phyloP scores from a whole-genome alignment of 1,140 invertebrate species.

The Drosophila bifasciata region DNA sequence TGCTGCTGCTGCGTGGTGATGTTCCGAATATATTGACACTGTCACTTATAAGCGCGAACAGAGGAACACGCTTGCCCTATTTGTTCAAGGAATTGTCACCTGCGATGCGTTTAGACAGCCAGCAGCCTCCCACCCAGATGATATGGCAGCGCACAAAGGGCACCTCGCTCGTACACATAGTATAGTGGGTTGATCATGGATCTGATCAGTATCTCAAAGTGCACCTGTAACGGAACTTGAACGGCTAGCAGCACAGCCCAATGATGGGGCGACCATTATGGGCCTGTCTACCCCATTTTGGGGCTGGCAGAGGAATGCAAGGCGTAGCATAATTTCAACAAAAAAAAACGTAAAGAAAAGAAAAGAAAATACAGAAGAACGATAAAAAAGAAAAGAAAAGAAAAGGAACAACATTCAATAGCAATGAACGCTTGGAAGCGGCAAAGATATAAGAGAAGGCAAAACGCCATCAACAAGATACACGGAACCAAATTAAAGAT shows the following conservation, averaged over 20 bases:
- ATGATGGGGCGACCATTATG: no score
- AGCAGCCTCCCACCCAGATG: constrained; percentile 1
- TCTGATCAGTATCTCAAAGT: constrained; percentile 13
- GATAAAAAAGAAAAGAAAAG: constrained; percentile 29
- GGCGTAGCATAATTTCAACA: constrained; percentile 78
- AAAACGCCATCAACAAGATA: constrained; percentile 82
- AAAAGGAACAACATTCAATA: constrained; percentile 59
- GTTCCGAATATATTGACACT: no score
- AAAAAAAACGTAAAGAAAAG: constrained; percentile 9
- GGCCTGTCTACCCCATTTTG: not conserved
- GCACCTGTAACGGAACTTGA: constrained; percentile 35
- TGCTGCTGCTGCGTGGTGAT: constrained; percentile 10
- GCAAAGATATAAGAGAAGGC: constrained; percentile 79
- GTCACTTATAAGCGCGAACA: constrained; percentile 56
- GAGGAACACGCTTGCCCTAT: constrained; percentile 63
- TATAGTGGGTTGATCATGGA: not conserved
- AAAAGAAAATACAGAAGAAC: not conserved
- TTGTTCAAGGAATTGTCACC: constrained; percentile 62
- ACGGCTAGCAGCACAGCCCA: no score
- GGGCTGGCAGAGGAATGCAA: constrained; percentile 62
- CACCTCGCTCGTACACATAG: not conserved
- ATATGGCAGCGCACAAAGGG: not conserved
- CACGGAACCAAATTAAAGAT: constrained; percentile 82
- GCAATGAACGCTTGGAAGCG: constrained; percentile 47
- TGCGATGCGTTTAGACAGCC: no score